Conservation (phyloP, 2,113 vertebrate genomes). For the Loxodonta africana region DNA sequence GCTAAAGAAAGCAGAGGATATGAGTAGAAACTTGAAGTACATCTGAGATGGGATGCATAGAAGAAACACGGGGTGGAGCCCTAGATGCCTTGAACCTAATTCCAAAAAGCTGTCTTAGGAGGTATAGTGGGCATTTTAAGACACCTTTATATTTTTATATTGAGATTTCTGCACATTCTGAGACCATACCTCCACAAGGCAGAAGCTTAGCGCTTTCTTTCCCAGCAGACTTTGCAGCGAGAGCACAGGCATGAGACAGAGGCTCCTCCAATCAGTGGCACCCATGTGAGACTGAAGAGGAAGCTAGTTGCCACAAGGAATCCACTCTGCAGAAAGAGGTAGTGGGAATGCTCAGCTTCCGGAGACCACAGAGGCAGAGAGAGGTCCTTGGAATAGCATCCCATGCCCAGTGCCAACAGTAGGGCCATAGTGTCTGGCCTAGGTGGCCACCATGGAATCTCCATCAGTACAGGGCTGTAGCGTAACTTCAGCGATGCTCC, state of each 20-base stretch:
- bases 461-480: background rate
- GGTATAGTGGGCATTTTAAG: no score
- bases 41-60: background rate
- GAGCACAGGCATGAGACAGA: background rate
- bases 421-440: no score
- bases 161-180: background rate
- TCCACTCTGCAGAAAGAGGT: background rate
- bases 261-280: no score
- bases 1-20: background rate
- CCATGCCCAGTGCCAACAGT: background rate
- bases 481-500: background rate
- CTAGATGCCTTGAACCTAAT: background rate
- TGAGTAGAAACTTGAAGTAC: background rate
- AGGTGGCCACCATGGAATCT: background rate
- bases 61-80: background rate
- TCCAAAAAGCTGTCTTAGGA: background rate
- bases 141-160: background rate
- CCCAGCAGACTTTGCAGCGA: background rate
- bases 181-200: background rate
- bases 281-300: background rate
- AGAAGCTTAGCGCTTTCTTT: background rate
- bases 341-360: background rate
- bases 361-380: background rate
- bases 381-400: background rate
- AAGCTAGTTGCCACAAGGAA: background rate